Evolutionary conservation across 2,888 invertebrate species (phyloP), one percentile per base, ranked within the genome.

Genomic region (Leucophenga maculata): DNA sequence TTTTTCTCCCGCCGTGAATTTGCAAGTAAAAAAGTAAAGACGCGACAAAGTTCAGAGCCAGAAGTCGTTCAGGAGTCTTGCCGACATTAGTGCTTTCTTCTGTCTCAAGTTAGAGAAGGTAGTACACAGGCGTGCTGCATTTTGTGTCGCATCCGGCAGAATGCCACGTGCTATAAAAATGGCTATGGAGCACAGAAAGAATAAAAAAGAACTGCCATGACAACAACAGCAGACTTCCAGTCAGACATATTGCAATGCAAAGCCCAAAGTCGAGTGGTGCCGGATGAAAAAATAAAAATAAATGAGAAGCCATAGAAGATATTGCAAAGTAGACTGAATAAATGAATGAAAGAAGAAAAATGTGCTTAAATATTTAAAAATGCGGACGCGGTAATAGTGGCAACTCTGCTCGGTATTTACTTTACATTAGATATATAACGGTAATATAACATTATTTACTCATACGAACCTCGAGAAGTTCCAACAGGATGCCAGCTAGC

Each of bases 381-480:
- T 50, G n/a, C 3, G 50, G 13, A 18, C 18, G 3, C 50, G 50
- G n/a, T 50, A n/a, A 50, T 60, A 13, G 60, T 60, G 44, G 39
- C 39, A 39, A 14, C 46, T n/a, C 14, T 57, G 26, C 18, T 57
- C 31, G 6, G 26, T 64, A 22, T 64, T 64, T 64, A 26, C 48
- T 64, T 48, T 26, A 64, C 16, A 46, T 64, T 22, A 64, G 48
- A 64, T 46, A 64, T 64, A 48, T 64, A 64, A 64, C 22, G 62
- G 62, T 64, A 64, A 64, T 64, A 46, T 20, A 64, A 64, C 48
- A 46, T 64, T 64, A 64, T 64, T 64, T 64, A 64, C 48, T 22
- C 48, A 48, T 48, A 64, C 62, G 44, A 39, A 39, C 39, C 39
- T 39, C 1, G 39, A 39, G 39, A 39, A 8, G 3, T 39, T 39